These are phyloP conservation scores for Resseliella maxima DNA, from an alignment of 2,888 invertebrate species.

Conservation along the genomic window DNA sequence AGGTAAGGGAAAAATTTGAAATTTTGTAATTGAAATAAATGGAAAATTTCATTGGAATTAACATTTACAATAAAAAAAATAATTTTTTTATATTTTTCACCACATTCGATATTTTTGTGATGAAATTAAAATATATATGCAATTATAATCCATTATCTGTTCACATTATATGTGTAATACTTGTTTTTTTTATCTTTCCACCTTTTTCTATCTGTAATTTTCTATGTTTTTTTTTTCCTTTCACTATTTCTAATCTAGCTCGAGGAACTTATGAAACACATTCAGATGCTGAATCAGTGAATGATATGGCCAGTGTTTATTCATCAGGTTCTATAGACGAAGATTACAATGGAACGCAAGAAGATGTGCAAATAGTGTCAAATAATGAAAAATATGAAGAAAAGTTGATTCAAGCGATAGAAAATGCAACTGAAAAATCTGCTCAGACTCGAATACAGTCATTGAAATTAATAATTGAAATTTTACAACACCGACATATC, in stretches of 20 bases:
- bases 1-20: too few species aligned
- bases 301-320: slow-evolving; percentile 84
- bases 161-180: too few species aligned
- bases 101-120: too few species aligned
- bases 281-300: slow-evolving; percentile 79
- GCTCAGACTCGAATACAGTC: slow-evolving; percentile 82
- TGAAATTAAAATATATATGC: too few species aligned
- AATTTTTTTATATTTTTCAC: too few species aligned
- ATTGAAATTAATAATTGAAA: slow-evolving; percentile 77
- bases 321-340: slow-evolving; percentile 74
- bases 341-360: slow-evolving; percentile 72
- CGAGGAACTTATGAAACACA: slow-evolving; percentile 61
- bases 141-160: too few species aligned
- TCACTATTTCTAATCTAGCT: background rate
- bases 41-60: too few species aligned
- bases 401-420: slow-evolving; percentile 86
- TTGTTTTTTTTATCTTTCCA: too few species aligned
- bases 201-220: too few species aligned
- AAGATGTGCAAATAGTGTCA: slow-evolving; percentile 61
- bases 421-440: slow-evolving; percentile 89
- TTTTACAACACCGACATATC: slow-evolving; percentile 81
- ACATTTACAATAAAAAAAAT: too few species aligned
- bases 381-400: slow-evolving; percentile 81
- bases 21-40: too few species aligned
- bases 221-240: too few species aligned